Evolutionary conservation across 2,113 vertebrate genomes (phyloP).

Genomic region (Oreochromis tanganicae): DNA sequence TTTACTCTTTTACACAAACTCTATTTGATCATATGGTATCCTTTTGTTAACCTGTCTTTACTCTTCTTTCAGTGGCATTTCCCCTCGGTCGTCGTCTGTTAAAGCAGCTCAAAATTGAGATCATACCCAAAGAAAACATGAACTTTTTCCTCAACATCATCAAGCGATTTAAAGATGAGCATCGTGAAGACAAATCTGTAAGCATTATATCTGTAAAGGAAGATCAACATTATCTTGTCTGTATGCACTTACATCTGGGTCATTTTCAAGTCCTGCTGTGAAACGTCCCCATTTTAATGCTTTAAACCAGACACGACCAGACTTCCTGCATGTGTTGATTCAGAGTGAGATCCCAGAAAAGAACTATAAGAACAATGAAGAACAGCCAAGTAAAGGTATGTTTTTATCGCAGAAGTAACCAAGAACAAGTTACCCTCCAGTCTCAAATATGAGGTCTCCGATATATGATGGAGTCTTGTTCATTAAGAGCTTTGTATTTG

Average conservation of each 20-base stretch:
- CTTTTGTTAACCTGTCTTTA: not conserved
- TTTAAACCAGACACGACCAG: slow-evolving; percentile 19
- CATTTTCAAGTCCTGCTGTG: not conserved
- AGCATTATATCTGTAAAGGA: not conserved
- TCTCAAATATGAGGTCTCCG: not conserved
- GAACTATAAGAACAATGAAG: not conserved
- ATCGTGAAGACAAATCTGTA: slow-evolving; percentile 4
- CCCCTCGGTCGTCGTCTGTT: slow-evolving; percentile 3
- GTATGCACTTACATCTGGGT: not conserved
- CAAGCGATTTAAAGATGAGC: slow-evolving; percentile 44
- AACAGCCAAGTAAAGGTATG: not conserved
- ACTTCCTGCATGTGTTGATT: slow-evolving; percentile 83
- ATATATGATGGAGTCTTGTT: not conserved
- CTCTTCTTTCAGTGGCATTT: slow-evolving; percentile 27
- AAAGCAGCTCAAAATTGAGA: not conserved
- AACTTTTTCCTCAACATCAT: slow-evolving; percentile 44
- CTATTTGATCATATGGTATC: not conserved
- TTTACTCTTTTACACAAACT: not conserved
- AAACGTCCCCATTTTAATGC: not conserved
- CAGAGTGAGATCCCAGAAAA: slow-evolving; percentile 67
- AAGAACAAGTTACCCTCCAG: not conserved
- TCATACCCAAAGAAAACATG: not conserved
- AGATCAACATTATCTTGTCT: not conserved
- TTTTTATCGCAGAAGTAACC: not conserved
- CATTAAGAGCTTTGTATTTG: not conserved